Evolutionary conservation across 2,888 invertebrate genomes (phyloP), one percentile per base, ranked within the genome.

Genomic region (Mythimna albipuncta): DNA sequence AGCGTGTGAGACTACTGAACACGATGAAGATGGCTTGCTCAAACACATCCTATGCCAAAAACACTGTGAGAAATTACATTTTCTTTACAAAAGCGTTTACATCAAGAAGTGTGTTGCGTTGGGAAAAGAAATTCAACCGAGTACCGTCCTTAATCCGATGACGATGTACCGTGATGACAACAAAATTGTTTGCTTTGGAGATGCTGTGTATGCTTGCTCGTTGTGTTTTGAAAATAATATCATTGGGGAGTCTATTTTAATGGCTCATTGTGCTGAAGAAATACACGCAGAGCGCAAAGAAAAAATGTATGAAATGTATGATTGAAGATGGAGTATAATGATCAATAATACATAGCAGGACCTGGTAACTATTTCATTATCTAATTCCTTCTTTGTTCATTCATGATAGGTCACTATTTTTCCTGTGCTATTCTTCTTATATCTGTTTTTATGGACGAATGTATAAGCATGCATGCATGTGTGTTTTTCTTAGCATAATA

Each of bases 131-230:
- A 96, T 96, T 0, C 93, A 94, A 72, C 96, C 96, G 0, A 96
- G 96, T 69, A 95, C 96, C 0, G 92, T 96, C 0, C 79, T 96
- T 2, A 96, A 96, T 66, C 91, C 96, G 0, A 96, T 96, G 96
- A 94, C 75, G n/a, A 91, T 95, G 93, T 96, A 96, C 57, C 78
- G 96, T 2, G 96, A 96, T 91, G 93, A 92, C 3, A 96, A 96
- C 79, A 96, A 96, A 81, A 95, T 96, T 52, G 96, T 96, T 0
- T 96, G 96, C 70, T 96, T 96, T 2, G 96, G 96, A 0, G 95
- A 96, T 84, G 94, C 94, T 0, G 79, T 92, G 81, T 96, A 94
- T 4, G 96, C 96, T 9, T 96, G 96, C 68, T 92, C 96, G 0
- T 81, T 96, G 2, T 96, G 96, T 83, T 95, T 96, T 68, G 96